Conservation (phyloP, 2,113 vertebrate genomes). For the Illadopsis cleaveri region DNA sequence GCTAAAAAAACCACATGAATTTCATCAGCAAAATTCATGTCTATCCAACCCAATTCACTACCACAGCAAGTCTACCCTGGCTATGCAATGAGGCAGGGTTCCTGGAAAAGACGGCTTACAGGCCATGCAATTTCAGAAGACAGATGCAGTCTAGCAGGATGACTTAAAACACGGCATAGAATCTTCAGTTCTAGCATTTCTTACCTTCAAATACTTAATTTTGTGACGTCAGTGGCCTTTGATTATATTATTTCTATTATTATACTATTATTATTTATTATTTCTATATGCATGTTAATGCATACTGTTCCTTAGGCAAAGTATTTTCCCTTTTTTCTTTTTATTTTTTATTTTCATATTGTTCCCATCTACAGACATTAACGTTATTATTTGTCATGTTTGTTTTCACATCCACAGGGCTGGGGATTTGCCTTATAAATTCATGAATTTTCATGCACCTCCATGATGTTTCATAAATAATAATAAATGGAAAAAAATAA, state of each 20-base stretch:
- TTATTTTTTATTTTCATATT: neutral
- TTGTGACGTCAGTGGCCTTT: neutral
- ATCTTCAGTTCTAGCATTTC: neutral
- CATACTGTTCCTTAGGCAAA: neutral
- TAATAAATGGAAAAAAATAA: neutral
- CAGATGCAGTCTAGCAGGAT: neutral
- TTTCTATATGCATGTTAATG: neutral
- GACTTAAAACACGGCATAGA: neutral
- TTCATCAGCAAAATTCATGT: neutral
- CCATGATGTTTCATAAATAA: neutral
- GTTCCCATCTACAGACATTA: neutral
- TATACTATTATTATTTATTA: neutral
- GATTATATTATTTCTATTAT: neutral
- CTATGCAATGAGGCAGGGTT: neutral
- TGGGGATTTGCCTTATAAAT: neutral
- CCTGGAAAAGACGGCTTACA: neutral
- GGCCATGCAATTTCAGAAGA: neutral
- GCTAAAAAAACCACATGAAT: neutral
- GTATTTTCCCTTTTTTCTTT: neutral
- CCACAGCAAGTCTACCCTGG: neutral
- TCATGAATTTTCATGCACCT: neutral
- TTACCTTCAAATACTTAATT: neutral
- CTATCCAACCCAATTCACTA: neutral
- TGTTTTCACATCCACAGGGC: neutral
- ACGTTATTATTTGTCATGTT: neutral